Evolutionary conservation across 2,113 vertebrate species (phyloP).

Genomic region (Sapayoa aenigma): DNA sequence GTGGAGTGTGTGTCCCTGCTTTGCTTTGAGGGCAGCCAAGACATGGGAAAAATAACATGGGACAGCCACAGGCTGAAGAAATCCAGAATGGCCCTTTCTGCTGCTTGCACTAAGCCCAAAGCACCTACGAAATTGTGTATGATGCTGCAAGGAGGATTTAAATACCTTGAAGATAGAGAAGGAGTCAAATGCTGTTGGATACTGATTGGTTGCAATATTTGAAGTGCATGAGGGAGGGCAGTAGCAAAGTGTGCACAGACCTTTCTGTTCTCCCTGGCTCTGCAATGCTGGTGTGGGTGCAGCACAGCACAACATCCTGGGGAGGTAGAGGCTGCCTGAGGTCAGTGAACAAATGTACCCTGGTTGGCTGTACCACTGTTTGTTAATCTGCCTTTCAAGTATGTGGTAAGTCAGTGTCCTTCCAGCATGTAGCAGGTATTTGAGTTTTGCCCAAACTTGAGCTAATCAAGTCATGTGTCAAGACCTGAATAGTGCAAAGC

Average conservation of each 20-base stretch:
- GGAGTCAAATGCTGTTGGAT: not conserved
- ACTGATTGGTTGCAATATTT: not conserved
- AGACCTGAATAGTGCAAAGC: not conserved
- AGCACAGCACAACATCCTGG: not conserved
- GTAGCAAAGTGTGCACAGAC: not conserved
- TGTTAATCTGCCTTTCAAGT: not conserved
- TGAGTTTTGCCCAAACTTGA: not conserved
- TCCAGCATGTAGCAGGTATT: not conserved
- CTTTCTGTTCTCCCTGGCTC: not conserved
- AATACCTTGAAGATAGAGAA: not conserved
- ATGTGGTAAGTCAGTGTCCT: not conserved
- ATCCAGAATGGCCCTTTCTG: not conserved
- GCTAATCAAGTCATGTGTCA: not conserved
- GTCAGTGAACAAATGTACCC: not conserved
- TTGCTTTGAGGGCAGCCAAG: not conserved
- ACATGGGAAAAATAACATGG: not conserved
- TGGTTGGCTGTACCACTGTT: not conserved
- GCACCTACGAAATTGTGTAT: not conserved
- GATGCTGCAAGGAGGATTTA: not conserved
- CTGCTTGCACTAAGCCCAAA: not conserved
- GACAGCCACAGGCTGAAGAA: not conserved
- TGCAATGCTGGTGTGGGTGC: not conserved
- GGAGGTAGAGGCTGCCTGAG: not conserved
- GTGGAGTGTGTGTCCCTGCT: not conserved
- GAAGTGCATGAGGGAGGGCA: not conserved